These are phyloP conservation scores for Conistra vaccinii DNA, from an alignment of 2,888 invertebrate species.

Conservation along the genomic window DNA sequence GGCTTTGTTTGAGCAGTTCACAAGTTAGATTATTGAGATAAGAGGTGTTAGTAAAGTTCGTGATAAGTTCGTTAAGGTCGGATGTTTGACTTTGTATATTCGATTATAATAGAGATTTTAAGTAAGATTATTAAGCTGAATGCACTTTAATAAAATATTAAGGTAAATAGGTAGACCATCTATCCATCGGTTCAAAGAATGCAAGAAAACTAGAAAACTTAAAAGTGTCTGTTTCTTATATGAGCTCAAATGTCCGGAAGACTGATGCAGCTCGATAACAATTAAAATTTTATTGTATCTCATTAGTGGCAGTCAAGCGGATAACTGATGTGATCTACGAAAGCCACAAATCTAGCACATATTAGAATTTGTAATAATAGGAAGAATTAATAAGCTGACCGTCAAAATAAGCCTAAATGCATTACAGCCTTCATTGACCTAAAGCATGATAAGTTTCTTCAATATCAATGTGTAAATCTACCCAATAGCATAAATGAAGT, in stretches of 20 bases:
- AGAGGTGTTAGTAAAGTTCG: constrained; percentile 37
- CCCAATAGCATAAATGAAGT: background rate
- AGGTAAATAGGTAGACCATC: background rate
- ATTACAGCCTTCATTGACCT: background rate
- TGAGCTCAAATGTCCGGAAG: no score
- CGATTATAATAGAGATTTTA: constrained; percentile 10
- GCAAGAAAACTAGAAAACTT: no score
- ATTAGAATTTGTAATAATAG: background rate
- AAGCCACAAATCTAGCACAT: background rate
- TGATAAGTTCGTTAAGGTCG: constrained; percentile 28
- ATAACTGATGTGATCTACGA: background rate
- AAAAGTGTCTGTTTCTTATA: background rate
- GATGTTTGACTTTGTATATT: constrained; percentile 24
- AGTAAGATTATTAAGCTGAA: background rate
- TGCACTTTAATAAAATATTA: background rate
- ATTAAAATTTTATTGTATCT: no score
- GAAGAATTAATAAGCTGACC: background rate
- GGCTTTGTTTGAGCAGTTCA: constrained; percentile 46
- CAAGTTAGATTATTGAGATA: constrained; percentile 51
- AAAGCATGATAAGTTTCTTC: background rate
- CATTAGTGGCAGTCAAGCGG: no score
- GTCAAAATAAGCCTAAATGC: background rate
- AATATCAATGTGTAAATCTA: background rate
- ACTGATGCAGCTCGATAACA: no score
- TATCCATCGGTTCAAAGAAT: background rate